phyloP scores from a whole-genome alignment of 2,888 invertebrate species.

The Druceiella hillmani region DNA sequence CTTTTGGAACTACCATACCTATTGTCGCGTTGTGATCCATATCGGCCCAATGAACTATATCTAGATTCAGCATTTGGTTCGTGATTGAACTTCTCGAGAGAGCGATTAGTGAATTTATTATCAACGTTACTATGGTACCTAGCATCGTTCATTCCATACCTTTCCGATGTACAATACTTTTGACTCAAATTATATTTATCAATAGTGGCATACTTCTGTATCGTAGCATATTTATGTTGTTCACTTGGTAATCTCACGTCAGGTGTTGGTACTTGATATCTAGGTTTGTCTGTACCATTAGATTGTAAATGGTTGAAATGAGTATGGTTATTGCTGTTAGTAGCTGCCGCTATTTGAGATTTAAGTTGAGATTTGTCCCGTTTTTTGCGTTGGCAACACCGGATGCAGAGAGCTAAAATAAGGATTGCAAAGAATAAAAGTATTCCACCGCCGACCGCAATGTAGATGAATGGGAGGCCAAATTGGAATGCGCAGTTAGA shows the following conservation, averaged over 20 bases:
- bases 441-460: conserved; percentile 59
- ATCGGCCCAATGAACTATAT: conserved; percentile 19
- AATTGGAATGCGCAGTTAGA: conserved; percentile 67
- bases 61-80: conserved; percentile 29
- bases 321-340: conserved; percentile 52
- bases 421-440: conserved; percentile 56
- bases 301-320: conserved; percentile 55
- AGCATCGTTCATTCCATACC: conserved; percentile 43
- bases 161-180: conserved; percentile 41
- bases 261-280: conserved; percentile 18
- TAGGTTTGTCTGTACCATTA: conserved; percentile 35
- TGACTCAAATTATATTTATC: conserved; percentile 52
- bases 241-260: conserved; percentile 33
- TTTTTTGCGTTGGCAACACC: conserved; percentile 53
- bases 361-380: conserved; percentile 51
- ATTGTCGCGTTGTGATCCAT: too few relatives aligned
- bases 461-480: conserved; percentile 60
- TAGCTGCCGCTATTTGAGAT: conserved; percentile 53
- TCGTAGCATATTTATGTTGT: conserved; percentile 43
- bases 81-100: conserved; percentile 37
- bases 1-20: conserved; percentile 20
- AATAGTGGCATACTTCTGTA: conserved; percentile 50
- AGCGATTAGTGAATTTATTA: conserved; percentile 26
- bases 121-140: conserved; percentile 48
- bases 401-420: conserved; percentile 54